Conservation (phyloP, 2,888 invertebrate species). For the Cataglyphis altisquamis region DNA sequence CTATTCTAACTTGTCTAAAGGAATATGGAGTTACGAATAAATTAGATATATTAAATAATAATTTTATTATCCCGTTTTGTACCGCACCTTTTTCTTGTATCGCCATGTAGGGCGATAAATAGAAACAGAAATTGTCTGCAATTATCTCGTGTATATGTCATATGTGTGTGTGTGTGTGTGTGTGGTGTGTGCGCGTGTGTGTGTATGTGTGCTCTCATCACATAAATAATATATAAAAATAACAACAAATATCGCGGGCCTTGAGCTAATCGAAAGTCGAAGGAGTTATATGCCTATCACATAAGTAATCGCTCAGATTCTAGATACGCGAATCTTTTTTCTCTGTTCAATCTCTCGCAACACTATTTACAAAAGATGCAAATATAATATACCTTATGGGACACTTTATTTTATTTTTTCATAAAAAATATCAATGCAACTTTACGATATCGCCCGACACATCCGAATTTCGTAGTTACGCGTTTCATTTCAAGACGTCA, state of each 20-base stretch:
- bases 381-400: not conserved
- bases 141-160: conserved; percentile 34
- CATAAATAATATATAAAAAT: conserved; percentile 69
- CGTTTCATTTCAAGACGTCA: conserved; percentile 8
- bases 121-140: conserved; percentile 43
- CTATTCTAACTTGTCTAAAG: conserved; percentile 52
- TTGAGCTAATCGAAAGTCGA: conserved; percentile 28
- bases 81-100: conserved; percentile 69
- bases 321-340: conserved; percentile 13
- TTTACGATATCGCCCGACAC: conserved; percentile 17
- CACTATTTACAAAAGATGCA: conserved; percentile 45
- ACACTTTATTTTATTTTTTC: conserved; percentile 3
- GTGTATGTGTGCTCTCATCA: conserved; percentile 7
- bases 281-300: conserved; percentile 33
- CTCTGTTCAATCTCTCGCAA: conserved; percentile 11
- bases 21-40: conserved; percentile 59
- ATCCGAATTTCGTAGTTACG: not conserved
- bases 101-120: conserved; percentile 48
- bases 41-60: conserved; percentile 69
- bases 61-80: conserved; percentile 73
- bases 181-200: not conserved
- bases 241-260: conserved; percentile 55
- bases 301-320: conserved; percentile 44
- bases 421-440: conserved; percentile 47
- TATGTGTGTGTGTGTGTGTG: not conserved